A percentile compares a stretch with the other conserved stretches of the same genome.
phyloP scores from a whole-genome alignment of 1,140 invertebrate genomes.

The Cydia splendana region DNA sequence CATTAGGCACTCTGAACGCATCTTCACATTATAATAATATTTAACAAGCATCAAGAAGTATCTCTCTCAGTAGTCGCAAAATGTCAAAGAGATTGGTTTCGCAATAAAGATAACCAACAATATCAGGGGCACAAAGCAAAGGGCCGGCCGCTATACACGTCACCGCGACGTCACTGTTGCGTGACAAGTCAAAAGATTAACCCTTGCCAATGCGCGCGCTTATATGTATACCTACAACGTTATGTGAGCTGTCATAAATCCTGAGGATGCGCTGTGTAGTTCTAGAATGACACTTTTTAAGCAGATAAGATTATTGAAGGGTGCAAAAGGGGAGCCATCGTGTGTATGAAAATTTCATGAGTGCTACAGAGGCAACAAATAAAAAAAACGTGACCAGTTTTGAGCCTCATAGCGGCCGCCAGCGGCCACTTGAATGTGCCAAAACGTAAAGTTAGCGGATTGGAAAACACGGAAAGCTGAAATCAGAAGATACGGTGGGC shows the following conservation, averaged over 20 bases:
- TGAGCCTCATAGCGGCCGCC: too few relatives aligned
- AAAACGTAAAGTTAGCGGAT: too few relatives aligned
- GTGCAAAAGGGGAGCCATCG: too few relatives aligned
- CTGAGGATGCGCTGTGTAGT: not conserved
- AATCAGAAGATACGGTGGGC: too few relatives aligned
- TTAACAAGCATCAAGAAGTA: not conserved
- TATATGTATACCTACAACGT: not conserved
- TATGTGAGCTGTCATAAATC: not conserved
- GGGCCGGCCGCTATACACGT: conserved; percentile 1
- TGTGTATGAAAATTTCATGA: too few relatives aligned
- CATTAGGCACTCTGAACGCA: not conserved
- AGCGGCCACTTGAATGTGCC: too few relatives aligned
- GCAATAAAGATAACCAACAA: conserved; percentile 19
- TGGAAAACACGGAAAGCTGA: too few relatives aligned
- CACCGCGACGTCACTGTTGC: not conserved
- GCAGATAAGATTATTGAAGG: too few relatives aligned
- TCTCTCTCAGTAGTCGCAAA: not conserved
- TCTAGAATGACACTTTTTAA: too few relatives aligned
- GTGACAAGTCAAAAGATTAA: conserved; percentile 17
- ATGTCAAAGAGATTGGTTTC: conserved; percentile 19
- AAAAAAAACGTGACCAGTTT: too few relatives aligned
- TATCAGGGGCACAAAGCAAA: not conserved
- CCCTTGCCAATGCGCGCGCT: not conserved
- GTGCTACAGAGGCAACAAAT: too few relatives aligned
- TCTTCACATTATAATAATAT: not conserved